phyloP scores from a whole-genome alignment of 2,113 vertebrate species.

The Brienomyrus brachyistius region DNA sequence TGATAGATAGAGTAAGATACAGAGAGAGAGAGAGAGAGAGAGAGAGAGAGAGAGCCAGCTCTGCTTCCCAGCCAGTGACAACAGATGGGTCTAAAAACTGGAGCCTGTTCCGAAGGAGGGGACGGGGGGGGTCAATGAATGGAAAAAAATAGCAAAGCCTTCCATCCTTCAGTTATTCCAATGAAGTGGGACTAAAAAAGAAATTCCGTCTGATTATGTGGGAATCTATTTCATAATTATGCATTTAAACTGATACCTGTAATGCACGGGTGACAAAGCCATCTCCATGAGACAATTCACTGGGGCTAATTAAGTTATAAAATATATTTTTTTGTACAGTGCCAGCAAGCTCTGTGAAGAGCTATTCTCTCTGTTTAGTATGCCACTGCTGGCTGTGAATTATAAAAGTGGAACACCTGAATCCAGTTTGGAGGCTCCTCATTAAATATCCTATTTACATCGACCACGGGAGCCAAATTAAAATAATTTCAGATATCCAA shows the following conservation, averaged over 20 bases:
- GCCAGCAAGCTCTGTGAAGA: background rate
- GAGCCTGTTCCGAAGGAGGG: slow-evolving; percentile 8
- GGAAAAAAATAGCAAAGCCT: background rate
- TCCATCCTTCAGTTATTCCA: background rate
- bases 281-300: slow-evolving; percentile 10
- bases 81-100: slow-evolving; percentile 9
- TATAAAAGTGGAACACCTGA: slow-evolving; percentile 19
- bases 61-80: slow-evolving; percentile 17
- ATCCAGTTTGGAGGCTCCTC: background rate
- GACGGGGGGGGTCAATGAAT: slow-evolving; percentile 4
- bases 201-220: background rate
- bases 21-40: background rate
- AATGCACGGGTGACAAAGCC: slow-evolving; percentile 7
- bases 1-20: background rate
- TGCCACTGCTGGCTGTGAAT: slow-evolving; percentile 6
- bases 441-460: slow-evolving; percentile 9
- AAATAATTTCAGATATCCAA: slow-evolving; percentile 8
- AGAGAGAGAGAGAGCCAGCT: slow-evolving; percentile 4
- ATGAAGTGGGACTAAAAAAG: background rate
- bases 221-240: slow-evolving; percentile 9
- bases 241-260: background rate
- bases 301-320: slow-evolving; percentile 14
- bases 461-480: background rate
- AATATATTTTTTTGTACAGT: slow-evolving; percentile 16
- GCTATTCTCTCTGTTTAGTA: slow-evolving; percentile 11